Base-by-base conservation (phyloP, 2,797 vertebrate genomes). In the Psittacula derbiana region DNA sequence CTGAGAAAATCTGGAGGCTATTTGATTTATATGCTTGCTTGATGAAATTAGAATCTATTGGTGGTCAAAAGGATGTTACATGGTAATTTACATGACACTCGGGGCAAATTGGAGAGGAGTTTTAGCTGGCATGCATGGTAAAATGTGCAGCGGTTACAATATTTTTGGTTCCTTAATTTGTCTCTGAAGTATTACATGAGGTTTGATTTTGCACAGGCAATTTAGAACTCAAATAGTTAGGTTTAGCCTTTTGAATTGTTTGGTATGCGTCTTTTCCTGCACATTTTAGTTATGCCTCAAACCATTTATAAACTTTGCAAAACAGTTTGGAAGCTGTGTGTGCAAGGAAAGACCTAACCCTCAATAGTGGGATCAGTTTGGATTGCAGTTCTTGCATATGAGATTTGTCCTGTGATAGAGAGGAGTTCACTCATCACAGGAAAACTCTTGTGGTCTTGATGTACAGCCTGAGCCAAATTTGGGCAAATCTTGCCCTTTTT, bases 21-120 rank as follows among this genome's bases (percentile, higher is more conserved):
- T 95, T 95, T 0, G 12, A 88, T 93, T 93, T 81, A 41, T 82
- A 40, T 76, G 78, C 76, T 82, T 66, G 47, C 80, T 88, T 71
- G 90, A 70, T 84, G 73, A 91, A 94, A 90, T 93, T 92, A 67
- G 73, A 88, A 10, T 43, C 2, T 86, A 31, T 80, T 1, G 1
- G 55, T 93, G 90, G 88, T 76, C 86, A 40, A 30, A 80, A 90
- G 60, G 80, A 90, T 94, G 90, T 90, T 94, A 24, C 74, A 44
- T 52, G 53, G 82, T 80, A 72, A 92, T 92, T 95, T 91, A 81
- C 76, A 65, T 0, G 21, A 66, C 60, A 67, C 83, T 64, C 0
- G 40, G 83, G 90, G 73, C 95, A 90, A 92, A 85, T 25, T 2
- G 0, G 50, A 65, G 58, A 79, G 65, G 38, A 38, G 66, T 52